A percentile compares a stretch with the other conserved stretches of the same genome.
Conservation (phyloP, 2,113 vertebrate genomes). For the Xerus inauris region DNA sequence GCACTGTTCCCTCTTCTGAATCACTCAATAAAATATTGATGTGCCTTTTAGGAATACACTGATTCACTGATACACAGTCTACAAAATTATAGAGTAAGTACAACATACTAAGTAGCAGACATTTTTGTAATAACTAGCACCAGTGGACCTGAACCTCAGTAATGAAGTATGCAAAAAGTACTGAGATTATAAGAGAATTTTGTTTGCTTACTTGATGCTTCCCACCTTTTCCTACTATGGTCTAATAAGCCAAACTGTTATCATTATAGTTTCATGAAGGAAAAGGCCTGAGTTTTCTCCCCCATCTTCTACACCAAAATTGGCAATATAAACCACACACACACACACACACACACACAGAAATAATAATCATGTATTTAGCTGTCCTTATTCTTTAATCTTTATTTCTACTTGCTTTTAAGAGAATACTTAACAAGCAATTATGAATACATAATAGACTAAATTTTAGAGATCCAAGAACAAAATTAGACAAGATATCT, state of each 20-base stretch:
- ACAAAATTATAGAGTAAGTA: background rate
- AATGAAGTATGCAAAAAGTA: background rate
- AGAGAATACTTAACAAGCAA: background rate
- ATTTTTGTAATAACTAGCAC: background rate
- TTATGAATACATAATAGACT: background rate
- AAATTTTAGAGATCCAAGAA: background rate
- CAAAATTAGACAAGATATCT: background rate
- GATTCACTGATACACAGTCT: background rate
- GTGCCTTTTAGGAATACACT: background rate
- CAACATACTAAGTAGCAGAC: background rate
- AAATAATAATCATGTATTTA: background rate
- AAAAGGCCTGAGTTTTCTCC: background rate
- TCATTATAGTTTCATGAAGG: background rate
- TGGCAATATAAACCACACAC: background rate
- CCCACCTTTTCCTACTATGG: background rate
- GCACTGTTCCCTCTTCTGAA: background rate
- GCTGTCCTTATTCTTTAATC: background rate
- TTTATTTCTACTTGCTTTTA: background rate
- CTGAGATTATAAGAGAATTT: background rate
- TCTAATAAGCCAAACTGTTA: background rate
- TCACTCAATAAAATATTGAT: background rate
- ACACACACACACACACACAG: background rate
- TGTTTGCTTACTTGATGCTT: background rate
- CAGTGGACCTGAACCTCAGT: background rate
- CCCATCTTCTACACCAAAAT: background rate